Evolutionary conservation across 2,113 vertebrate genomes (phyloP).

Genomic region (Falcunculus frontatus): DNA sequence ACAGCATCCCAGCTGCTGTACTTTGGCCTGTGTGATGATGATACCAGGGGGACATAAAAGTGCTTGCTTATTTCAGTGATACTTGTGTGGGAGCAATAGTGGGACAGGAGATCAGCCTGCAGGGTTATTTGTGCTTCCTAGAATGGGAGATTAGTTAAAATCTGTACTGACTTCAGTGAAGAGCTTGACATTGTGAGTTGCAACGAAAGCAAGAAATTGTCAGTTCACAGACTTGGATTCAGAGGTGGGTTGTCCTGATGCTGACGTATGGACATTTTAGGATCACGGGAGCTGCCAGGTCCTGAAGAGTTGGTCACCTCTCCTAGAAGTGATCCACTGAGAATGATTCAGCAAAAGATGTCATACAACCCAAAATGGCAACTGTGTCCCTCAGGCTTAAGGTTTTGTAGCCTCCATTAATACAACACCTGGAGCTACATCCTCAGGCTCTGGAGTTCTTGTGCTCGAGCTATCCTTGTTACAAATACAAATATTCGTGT

Average conservation of each 20-base stretch:
- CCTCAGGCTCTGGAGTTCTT: neutral
- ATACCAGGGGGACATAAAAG: rapidly evolving
- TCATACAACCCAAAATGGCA: neutral
- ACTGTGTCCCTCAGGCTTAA: neutral
- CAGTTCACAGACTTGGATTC: neutral
- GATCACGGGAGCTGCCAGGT: neutral
- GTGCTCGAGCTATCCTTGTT: neutral
- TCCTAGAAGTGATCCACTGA: neutral
- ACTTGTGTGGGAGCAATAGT: neutral
- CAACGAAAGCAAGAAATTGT: neutral
- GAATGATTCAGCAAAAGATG: neutral
- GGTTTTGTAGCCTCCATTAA: neutral
- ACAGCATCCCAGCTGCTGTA: neutral
- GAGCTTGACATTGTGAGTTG: neutral
- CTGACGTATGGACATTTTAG: neutral
- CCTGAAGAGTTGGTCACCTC: neutral
- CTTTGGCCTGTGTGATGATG: neutral
- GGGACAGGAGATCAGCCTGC: neutral
- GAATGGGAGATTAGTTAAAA: neutral
- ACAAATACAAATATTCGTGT: neutral
- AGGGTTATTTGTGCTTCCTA: neutral
- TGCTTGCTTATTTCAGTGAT: neutral
- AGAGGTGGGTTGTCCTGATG: neutral
- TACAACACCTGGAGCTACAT: neutral
- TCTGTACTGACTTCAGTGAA: neutral